phyloP scores from a whole-genome alignment of 2,888 invertebrate species.

The Sepioteuthis lessoniana region DNA sequence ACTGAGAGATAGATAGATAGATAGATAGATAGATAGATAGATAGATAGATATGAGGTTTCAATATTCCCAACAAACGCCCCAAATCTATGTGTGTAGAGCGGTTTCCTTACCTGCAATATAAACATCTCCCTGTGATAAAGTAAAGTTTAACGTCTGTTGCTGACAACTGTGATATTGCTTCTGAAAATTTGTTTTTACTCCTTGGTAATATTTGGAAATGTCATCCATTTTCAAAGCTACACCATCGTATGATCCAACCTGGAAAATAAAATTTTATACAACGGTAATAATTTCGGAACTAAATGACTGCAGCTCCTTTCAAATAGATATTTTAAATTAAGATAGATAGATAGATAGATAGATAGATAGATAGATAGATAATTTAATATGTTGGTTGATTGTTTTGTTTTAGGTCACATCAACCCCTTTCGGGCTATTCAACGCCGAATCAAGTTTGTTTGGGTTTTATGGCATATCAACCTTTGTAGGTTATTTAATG shows the following conservation, averaged over 20 bases:
- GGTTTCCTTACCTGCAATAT: conserved; percentile 64
- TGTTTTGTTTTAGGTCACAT: too few relatives aligned
- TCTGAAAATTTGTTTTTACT: conserved; percentile 56
- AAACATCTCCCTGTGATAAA: conserved; percentile 67
- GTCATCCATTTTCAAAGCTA: conserved; percentile 58
- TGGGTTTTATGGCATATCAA: too few relatives aligned
- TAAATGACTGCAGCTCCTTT: too few relatives aligned
- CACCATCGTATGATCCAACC: conserved; percentile 67
- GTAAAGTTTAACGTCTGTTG: conserved; percentile 63
- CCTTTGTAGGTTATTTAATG: too few relatives aligned
- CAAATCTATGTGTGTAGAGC: not conserved
- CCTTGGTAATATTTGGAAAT: conserved; percentile 48
- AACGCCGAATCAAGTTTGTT: too few relatives aligned
- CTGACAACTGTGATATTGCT: conserved; percentile 62
- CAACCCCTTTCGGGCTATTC: too few relatives aligned
- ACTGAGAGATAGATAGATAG: not conserved
- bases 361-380: too few relatives aligned
- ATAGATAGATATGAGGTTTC: too few relatives aligned
- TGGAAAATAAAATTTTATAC: conserved; percentile 48
- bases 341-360: too few relatives aligned
- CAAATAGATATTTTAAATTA: too few relatives aligned
- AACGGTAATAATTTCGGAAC: not conserved
- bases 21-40: not conserved
- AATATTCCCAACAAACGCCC: too few relatives aligned
- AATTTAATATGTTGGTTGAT: too few relatives aligned